Percentiles rank a stretch among this genome's conserved stretches.
Conservation (phyloP, 2,113 vertebrate species). For the Okapia johnstoni region DNA sequence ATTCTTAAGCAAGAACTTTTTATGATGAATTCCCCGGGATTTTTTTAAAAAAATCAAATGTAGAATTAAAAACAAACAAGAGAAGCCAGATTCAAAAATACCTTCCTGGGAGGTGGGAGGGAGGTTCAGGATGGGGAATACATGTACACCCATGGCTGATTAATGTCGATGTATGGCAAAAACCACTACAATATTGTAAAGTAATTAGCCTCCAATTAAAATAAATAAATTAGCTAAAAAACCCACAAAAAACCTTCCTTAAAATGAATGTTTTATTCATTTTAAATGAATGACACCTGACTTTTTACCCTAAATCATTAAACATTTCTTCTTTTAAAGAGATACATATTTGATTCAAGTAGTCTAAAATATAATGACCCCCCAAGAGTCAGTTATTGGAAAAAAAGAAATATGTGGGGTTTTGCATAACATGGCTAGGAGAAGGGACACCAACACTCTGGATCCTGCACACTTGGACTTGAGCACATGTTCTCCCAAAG, state of each 20-base stretch:
- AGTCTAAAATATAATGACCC: neutral
- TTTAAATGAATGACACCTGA: neutral
- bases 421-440: neutral
- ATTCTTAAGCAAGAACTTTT: neutral
- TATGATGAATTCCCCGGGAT: neutral
- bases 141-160: no score
- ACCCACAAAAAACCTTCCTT: neutral
- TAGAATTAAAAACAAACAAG: neutral
- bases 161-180: no score
- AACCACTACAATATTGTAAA: no score
- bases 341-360: neutral
- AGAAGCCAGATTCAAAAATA: neutral
- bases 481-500: neutral
- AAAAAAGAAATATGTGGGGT: neutral
- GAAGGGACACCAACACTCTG: neutral
- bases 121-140: no score
- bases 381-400: neutral
- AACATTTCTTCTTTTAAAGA: neutral
- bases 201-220: no score
- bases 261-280: neutral
- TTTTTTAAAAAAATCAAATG: neutral
- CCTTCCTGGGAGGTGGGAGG: no score
- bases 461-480: neutral
- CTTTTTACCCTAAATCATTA: neutral
- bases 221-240: no score